Percentiles rank a stretch among this genome's conserved stretches.
phyloP scores from a whole-genome alignment of 2,888 invertebrate species.

The Tuberolachnus salignus region DNA sequence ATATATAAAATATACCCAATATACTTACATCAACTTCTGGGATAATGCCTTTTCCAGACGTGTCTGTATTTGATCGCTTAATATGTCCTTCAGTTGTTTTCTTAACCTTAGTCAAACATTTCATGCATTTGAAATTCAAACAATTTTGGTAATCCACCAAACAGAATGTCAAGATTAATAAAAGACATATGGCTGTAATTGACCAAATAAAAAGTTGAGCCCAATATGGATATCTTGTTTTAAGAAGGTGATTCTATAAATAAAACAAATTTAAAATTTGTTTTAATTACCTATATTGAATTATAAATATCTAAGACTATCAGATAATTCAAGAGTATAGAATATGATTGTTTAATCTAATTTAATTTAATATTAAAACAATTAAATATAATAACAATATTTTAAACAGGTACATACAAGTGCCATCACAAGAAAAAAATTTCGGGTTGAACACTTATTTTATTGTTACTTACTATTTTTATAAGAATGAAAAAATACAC shows the following conservation, averaged over 20 bases:
- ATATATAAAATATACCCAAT: not conserved
- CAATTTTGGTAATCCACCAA: slow-evolving; percentile 27
- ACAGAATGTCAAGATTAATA: slow-evolving; percentile 40
- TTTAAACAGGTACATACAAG: no score
- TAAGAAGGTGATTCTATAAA: slow-evolving; percentile 43
- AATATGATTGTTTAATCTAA: not conserved
- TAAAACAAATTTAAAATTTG: not conserved
- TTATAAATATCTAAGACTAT: not conserved
- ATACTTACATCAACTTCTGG: slow-evolving; percentile 45
- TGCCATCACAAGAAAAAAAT: no score
- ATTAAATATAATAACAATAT: not conserved
- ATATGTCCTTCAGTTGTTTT: slow-evolving; percentile 30
- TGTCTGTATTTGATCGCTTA: slow-evolving; percentile 22
- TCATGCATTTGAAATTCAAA: slow-evolving; percentile 24
- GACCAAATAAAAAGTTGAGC: slow-evolving; percentile 46
- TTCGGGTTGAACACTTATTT: no score
- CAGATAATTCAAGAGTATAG: not conserved
- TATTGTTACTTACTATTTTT: no score
- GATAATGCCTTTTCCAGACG: slow-evolving; percentile 35
- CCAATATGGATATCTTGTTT: slow-evolving; percentile 38
- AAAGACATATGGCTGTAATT: slow-evolving; percentile 25
- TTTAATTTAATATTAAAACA: not conserved
- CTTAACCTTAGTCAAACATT: slow-evolving; percentile 23
- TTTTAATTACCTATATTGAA: no score
- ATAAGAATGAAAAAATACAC: no score